phyloP scores from a whole-genome alignment of 2,888 invertebrate genomes.

The Eugnorisma glareosa region DNA sequence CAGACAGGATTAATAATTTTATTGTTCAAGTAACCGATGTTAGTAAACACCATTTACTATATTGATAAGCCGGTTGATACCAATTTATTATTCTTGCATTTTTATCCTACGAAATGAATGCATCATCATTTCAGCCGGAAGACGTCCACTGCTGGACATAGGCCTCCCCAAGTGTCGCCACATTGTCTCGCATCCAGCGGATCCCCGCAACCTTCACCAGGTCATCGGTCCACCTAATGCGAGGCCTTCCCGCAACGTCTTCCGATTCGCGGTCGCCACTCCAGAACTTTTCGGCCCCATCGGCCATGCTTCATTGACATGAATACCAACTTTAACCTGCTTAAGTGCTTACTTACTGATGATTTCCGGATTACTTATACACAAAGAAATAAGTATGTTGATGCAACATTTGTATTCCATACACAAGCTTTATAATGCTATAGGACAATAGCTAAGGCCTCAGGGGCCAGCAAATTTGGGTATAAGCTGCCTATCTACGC shows the following conservation, averaged over 20 bases:
- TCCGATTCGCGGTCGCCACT: no score
- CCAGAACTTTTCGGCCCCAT: no score
- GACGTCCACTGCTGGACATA: no score
- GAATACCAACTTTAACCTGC: not conserved
- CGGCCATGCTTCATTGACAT: not conserved
- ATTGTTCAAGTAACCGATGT: slow-evolving; percentile 23
- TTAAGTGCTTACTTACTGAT: not conserved
- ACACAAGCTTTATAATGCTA: not conserved
- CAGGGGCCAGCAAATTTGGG: not conserved
- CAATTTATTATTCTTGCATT: not conserved
- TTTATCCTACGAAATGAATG: no score
- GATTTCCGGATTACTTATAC: not conserved
- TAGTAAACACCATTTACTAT: slow-evolving; percentile 4
- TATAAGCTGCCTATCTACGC: not conserved
- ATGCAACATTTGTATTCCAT: not conserved
- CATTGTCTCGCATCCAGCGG: no score
- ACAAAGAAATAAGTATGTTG: not conserved
- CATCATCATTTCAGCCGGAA: no score
- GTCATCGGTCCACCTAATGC: no score
- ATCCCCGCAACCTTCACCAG: no score
- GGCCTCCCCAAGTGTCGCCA: no score
- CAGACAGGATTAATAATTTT: slow-evolving; percentile 21
- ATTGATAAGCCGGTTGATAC: not conserved
- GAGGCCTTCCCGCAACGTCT: no score
- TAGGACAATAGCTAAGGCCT: not conserved